Evolutionary conservation across 1,140 invertebrate genomes (phyloP).

Genomic region (Mesaphorura yosii): DNA sequence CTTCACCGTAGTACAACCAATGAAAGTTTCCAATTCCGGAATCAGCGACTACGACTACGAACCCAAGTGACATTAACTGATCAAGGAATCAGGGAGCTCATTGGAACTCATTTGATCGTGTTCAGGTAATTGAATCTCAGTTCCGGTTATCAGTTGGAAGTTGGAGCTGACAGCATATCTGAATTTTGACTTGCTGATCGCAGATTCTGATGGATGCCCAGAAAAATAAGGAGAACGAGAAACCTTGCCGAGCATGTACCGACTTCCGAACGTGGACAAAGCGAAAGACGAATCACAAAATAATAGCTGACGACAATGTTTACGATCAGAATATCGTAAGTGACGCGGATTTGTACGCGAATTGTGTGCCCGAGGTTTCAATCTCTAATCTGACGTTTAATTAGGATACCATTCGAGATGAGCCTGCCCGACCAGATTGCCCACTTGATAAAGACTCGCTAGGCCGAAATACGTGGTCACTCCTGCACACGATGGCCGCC

Average conservation of each 20-base stretch:
- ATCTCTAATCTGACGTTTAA: neutral
- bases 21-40: too few relatives aligned
- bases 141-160: too few relatives aligned
- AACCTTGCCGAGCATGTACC: constrained; percentile 54
- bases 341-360: neutral
- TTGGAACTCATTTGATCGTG: too few relatives aligned
- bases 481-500: constrained; percentile 93
- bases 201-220: too few relatives aligned
- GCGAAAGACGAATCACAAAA: constrained; percentile 38
- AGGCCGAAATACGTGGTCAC: constrained; percentile 65
- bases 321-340: neutral
- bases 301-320: neutral
- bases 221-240: constrained; percentile 31
- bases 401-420: neutral
- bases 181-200: too few relatives aligned
- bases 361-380: neutral
- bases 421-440: constrained; percentile 43
- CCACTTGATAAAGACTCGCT: constrained; percentile 61
- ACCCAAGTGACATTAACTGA: too few relatives aligned
- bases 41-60: too few relatives aligned
- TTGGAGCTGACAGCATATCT: too few relatives aligned
- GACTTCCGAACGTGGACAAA: constrained; percentile 63
- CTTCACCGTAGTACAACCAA: too few relatives aligned
- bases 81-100: too few relatives aligned
- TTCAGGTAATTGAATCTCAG: too few relatives aligned